phyloP scores from a whole-genome alignment of 2,113 vertebrate genomes.

The Mobula hypostoma region DNA sequence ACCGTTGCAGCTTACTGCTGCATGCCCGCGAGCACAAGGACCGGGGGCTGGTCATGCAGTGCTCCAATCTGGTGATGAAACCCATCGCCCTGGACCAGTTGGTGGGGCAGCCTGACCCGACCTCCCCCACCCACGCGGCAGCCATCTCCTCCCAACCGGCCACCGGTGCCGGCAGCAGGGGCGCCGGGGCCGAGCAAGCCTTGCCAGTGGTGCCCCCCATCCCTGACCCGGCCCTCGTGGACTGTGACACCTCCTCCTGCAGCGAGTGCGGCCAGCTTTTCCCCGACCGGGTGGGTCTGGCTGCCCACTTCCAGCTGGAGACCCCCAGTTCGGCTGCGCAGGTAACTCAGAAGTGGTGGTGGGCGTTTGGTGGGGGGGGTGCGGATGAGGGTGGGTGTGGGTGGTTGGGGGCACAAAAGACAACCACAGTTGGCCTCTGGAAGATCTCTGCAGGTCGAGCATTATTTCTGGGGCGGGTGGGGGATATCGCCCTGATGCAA shows the following conservation, averaged over 20 bases:
- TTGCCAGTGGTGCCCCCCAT: slow-evolving; percentile 65
- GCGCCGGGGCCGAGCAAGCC: slow-evolving; percentile 43
- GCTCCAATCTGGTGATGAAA: slow-evolving; percentile 89
- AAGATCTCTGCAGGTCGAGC: background rate
- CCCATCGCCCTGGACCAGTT: slow-evolving; percentile 87
- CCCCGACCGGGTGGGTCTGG: slow-evolving; percentile 71
- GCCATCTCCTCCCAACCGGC: slow-evolving; percentile 37
- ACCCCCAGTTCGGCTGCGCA: background rate
- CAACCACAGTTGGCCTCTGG: too few species aligned
- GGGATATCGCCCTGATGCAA: too few species aligned
- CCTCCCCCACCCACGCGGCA: slow-evolving; percentile 48
- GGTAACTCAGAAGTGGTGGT: slow-evolving; percentile 50
- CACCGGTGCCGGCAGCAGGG: slow-evolving; percentile 42
- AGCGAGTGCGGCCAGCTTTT: slow-evolving; percentile 82
- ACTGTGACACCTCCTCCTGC: slow-evolving; percentile 65
- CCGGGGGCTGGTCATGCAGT: slow-evolving; percentile 92
- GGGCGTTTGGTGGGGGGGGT: background rate
- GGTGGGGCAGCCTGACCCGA: slow-evolving; percentile 79
- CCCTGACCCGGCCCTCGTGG: slow-evolving; percentile 52
- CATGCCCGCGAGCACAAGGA: slow-evolving; percentile 96
- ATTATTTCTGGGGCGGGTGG: background rate
- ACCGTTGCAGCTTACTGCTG: slow-evolving; percentile 90
- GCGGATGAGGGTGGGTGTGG: too few species aligned
- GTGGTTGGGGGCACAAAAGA: background rate
- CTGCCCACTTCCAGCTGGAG: slow-evolving; percentile 80